Evolutionary conservation across 2,888 invertebrate genomes (phyloP).

Genomic region (Philaethria dido): DNA sequence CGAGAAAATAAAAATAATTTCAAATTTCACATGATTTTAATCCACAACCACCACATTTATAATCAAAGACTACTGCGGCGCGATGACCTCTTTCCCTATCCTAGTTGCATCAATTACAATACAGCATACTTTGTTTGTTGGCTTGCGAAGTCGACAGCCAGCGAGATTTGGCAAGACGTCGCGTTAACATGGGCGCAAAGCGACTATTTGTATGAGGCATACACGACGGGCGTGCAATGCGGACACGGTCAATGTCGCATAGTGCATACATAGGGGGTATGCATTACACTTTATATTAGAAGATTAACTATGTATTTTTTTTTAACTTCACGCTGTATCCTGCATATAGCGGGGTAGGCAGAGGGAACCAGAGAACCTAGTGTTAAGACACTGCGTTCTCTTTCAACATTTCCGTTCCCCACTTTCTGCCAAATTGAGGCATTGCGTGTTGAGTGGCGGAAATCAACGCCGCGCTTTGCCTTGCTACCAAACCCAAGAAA

Average conservation of each 20-base stretch:
- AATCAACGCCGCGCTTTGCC: no score
- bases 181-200: not conserved
- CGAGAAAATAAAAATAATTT: no score
- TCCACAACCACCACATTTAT: not conserved
- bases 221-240: not conserved
- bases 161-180: not conserved
- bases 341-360: no score
- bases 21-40: not conserved
- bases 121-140: not conserved
- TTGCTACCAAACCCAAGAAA: no score
- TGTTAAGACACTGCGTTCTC: no score
- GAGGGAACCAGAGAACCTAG: no score
- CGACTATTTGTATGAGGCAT: not conserved
- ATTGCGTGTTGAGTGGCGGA: no score
- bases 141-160: not conserved
- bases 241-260: conserved; percentile 10
- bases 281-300: not conserved
- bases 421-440: no score
- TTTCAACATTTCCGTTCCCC: no score
- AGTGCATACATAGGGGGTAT: not conserved
- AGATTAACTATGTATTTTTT: not conserved
- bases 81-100: not conserved
- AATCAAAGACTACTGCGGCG: not conserved
- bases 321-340: no score
- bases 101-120: not conserved